Evolutionary conservation across 2,113 vertebrate species (phyloP), one percentile per base, ranked within the genome.

Genomic region (Halichoerus grypus): DNA sequence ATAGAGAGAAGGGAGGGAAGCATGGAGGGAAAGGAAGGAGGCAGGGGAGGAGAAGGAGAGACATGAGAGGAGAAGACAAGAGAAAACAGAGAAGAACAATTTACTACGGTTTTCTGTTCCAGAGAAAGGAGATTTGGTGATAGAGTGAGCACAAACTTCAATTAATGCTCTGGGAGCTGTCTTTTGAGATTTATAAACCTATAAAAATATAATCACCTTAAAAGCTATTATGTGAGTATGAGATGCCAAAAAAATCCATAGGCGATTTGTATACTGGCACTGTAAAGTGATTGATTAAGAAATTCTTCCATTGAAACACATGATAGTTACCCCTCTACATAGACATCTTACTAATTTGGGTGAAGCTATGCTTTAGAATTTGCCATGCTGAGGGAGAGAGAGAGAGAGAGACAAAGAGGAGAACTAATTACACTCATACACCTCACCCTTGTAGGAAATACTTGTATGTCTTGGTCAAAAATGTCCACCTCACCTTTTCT

Each of bases 51-150:
- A 39, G 8, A 6, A 15, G 24, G 18, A 15, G 11, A 24, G 13
- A 3, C 0, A 15, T 1, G 7, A 65, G 7, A 31, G 11, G 7
- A 31, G 11, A 14, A 4, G n/a, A 31, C 5, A 0, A 22, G 15
- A 53, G 33, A 39, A 3, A 26, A 28, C 13, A 26, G 3, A 2
- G 26, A 69, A 51, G 21, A 28, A 24, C 3, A 59, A n/a, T 61
- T 79, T 59, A 36, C 33, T 42, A 15, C 3, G n/a, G 72, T 55
- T 63, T 57, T 55, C 28, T 61, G 4, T 36, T 94, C 33, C 31
- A 91, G 46, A 59, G 39, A 67, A 82, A 59, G 15, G 13, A 42
- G 0, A 59, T 6, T 14, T 51, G 57, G 22, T 53, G 18, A 22
- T 4, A 49, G 26, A 83, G 15, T n/a, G 61, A 92, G 10, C 39